A percentile compares a stretch with the other conserved stretches of the same genome.
Evolutionary conservation across 2,888 invertebrate genomes (phyloP).

Genomic region (Polyommatus iphigenia): DNA sequence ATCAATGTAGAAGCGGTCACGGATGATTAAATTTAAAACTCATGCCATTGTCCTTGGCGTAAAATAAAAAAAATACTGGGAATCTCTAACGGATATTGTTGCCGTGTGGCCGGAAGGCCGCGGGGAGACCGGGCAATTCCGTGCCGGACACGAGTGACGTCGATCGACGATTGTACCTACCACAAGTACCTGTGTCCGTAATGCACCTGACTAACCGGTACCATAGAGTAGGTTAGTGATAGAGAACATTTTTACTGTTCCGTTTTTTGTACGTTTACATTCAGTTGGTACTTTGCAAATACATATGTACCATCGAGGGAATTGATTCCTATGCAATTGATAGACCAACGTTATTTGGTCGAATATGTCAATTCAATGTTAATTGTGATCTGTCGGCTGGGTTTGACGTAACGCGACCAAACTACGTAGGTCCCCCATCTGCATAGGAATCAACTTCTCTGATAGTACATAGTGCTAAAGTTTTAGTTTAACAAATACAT

Average conservation of each 20-base stretch:
- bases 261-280: neutral
- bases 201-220: slow-evolving; percentile 46
- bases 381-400: too few species aligned
- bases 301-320: too few species aligned
- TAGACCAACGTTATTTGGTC: too few species aligned
- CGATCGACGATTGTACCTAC: slow-evolving; percentile 30
- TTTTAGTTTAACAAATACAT: too few species aligned
- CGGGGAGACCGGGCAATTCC: slow-evolving; percentile 37
- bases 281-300: neutral
- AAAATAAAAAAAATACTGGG: slow-evolving; percentile 4
- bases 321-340: too few species aligned
- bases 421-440: too few species aligned
- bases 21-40: neutral
- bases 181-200: slow-evolving; percentile 42
- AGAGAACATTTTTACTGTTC: slow-evolving; percentile 2
- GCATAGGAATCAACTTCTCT: too few species aligned
- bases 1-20: neutral
- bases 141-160: slow-evolving; percentile 48
- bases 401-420: too few species aligned
- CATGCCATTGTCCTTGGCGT: slow-evolving; percentile 3
- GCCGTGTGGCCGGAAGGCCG: slow-evolving; percentile 46
- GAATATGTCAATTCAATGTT: too few species aligned
- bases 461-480: neutral
- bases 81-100: slow-evolving; percentile 40
- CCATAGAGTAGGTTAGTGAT: slow-evolving; percentile 43